phyloP scores from a whole-genome alignment of 2,888 invertebrate species.

The Crossocerus cetratus region DNA sequence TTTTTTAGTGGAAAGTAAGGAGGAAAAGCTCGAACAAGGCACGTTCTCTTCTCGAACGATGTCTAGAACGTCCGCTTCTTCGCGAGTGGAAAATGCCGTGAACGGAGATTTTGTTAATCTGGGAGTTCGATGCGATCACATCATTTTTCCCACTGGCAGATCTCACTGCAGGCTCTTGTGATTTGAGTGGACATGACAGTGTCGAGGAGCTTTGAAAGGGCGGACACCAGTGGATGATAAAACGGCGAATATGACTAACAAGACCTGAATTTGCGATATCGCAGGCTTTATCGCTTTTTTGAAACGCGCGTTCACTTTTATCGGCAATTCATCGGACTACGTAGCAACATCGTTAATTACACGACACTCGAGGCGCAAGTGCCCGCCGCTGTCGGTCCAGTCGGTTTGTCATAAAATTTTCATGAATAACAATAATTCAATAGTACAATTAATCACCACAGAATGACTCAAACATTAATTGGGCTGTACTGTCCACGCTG shows the following conservation, averaged over 20 bases:
- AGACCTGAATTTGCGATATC: not conserved
- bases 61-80: constrained; percentile 4
- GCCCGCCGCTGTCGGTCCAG: not conserved
- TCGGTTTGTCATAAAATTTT: no score
- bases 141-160: no score
- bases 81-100: constrained; percentile 21
- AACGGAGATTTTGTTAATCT: constrained; percentile 24
- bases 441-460: no score
- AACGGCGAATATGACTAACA: no score
- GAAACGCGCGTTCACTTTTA: not conserved
- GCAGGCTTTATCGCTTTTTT: not conserved
- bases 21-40: constrained; percentile 25
- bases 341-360: not conserved
- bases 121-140: no score
- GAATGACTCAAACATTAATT: no score
- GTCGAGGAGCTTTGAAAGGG: no score
- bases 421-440: no score
- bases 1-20: not conserved
- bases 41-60: constrained; percentile 41
- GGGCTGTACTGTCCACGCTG: no score
- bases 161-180: no score
- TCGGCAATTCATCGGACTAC: not conserved
- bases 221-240: no score
- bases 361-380: not conserved
- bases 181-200: not conserved